A percentile compares a stretch with the other conserved stretches of the same genome.
These are phyloP conservation scores for Vanessa tameamea DNA, from an alignment of 1,140 invertebrate species.

Conservation along the genomic window DNA sequence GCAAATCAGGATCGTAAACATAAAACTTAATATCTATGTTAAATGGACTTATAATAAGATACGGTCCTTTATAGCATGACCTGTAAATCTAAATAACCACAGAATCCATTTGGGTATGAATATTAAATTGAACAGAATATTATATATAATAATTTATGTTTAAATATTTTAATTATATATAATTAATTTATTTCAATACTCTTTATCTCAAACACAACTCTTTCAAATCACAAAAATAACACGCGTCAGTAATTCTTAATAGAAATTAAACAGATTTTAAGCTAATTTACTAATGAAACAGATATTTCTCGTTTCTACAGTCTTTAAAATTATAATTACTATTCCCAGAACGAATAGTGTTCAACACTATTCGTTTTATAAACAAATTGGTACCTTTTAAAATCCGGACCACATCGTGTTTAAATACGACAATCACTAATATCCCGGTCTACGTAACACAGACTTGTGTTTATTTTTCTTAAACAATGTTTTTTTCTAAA, in stretches of 20 bases:
- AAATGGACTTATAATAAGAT: too few species aligned
- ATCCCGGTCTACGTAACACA: background rate
- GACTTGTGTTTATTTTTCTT: background rate
- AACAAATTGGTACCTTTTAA: conserved; percentile 22
- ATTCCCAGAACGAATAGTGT: too few species aligned
- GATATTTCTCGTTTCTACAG: background rate
- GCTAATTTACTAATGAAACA: background rate
- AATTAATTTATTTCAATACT: too few species aligned
- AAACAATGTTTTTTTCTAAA: background rate
- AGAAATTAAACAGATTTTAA: too few species aligned
- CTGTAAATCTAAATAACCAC: too few species aligned
- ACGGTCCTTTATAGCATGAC: too few species aligned
- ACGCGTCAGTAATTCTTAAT: background rate
- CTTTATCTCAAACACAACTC: background rate
- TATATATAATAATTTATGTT: too few species aligned
- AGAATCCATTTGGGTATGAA: too few species aligned
- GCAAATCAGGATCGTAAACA: too few species aligned
- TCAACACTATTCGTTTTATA: conserved; percentile 31
- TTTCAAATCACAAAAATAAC: background rate
- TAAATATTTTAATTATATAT: too few species aligned
- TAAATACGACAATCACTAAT: background rate
- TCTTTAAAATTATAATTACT: conserved; percentile 32
- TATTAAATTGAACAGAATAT: too few species aligned
- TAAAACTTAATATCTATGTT: too few species aligned
- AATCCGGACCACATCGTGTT: conserved; percentile 10